phyloP scores from a whole-genome alignment of 2,888 invertebrate genomes.

The Falcaria lacertinaria region DNA sequence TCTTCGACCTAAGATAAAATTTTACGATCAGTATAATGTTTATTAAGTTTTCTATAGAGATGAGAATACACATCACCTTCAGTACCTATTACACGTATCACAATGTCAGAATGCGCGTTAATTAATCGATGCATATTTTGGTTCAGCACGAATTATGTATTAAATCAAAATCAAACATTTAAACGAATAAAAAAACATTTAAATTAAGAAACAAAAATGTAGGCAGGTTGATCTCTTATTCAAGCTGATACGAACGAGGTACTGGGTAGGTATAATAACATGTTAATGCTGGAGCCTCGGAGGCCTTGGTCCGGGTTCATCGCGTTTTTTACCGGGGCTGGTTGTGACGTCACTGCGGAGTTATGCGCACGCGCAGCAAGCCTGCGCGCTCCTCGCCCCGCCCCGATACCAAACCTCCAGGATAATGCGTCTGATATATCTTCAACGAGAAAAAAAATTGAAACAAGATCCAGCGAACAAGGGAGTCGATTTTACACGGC shows the following conservation, averaged over 20 bases:
- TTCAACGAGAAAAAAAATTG: constrained; percentile 62
- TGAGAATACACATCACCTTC: no score
- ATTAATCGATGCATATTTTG: no score
- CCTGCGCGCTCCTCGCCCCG: constrained; percentile 29
- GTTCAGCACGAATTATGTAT: no score
- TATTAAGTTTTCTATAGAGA: no score
- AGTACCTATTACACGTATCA: no score
- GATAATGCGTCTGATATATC: constrained; percentile 72
- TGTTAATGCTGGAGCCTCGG: constrained; percentile 51
- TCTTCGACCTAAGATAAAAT: neutral
- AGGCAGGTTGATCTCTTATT: neutral
- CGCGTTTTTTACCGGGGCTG: constrained; percentile 62
- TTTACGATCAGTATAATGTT: no score
- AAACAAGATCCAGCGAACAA: constrained; percentile 58
- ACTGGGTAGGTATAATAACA: constrained; percentile 39
- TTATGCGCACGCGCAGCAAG: constrained; percentile 64
- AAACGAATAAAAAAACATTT: no score
- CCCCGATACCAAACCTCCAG: constrained; percentile 62
- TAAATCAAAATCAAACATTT: no score
- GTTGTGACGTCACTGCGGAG: constrained; percentile 69
- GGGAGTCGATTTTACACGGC: constrained; percentile 64
- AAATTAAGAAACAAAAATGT: no score
- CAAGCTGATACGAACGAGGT: constrained; percentile 32
- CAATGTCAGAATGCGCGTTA: no score
- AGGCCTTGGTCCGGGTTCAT: constrained; percentile 71